A percentile compares a stretch with the other conserved stretches of the same genome.
phyloP scores from a whole-genome alignment of 2,113 vertebrate genomes.

The Sinocyclocheilus maitianheensis region DNA sequence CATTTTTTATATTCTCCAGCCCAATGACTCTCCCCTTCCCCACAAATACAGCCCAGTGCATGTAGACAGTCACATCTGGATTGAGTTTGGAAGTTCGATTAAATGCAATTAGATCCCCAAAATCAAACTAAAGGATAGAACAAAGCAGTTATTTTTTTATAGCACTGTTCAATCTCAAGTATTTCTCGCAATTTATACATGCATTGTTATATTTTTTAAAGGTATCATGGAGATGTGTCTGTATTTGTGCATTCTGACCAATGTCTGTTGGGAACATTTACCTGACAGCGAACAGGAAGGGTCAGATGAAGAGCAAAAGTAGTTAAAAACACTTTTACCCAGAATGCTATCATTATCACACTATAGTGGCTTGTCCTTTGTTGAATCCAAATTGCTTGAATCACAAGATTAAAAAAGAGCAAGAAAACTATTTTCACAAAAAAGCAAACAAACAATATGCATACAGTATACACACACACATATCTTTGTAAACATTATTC shows the following conservation, averaged over 20 bases:
- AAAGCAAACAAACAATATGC: background rate
- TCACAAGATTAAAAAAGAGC: background rate
- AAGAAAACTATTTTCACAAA: background rate
- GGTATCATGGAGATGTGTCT: no score
- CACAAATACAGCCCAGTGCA: background rate
- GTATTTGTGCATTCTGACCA: background rate
- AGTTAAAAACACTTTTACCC: background rate
- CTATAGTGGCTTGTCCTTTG: background rate
- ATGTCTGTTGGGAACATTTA: background rate
- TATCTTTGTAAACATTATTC: background rate
- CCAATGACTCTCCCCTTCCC: background rate
- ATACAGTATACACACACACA: no score
- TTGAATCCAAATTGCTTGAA: background rate
- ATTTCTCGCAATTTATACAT: background rate
- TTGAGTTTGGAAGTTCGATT: background rate
- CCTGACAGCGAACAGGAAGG: background rate
- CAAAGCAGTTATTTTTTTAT: background rate
- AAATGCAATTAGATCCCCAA: slow-evolving; percentile 13
- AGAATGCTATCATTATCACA: background rate
- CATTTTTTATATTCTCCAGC: background rate
- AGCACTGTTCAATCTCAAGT: background rate
- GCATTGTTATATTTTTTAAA: no score
- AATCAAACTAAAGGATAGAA: background rate
- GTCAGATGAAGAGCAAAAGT: background rate
- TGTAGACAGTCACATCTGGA: background rate